Evolutionary conservation across 2,797 vertebrate genomes (phyloP), one percentile per base, ranked within the genome.

Genomic region (Fundulus diaphanus): DNA sequence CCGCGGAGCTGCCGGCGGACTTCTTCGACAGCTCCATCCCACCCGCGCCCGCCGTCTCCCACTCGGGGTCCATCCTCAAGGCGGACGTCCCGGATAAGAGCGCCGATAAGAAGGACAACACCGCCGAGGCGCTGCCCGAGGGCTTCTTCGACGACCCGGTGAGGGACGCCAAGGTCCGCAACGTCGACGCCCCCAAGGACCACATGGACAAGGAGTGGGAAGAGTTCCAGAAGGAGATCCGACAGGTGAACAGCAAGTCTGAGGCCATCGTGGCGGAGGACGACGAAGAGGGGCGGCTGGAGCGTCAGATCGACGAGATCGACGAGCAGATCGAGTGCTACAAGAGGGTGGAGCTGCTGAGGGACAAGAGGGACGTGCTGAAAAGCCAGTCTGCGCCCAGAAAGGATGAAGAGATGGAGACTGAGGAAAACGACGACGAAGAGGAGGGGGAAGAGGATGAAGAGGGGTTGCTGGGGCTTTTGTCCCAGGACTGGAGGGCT

Each of bases 201-300:
- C 97, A 98, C 33, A 96, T 99, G 97, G 97, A 99, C 94, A 98
- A 97, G 86, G 98, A 99, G 88, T 99, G 98, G 97, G 98, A 99
- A 86, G 98, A 99, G 91, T 99, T 99, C 91, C 98, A 99, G 72
- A 99, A 98, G 88, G 98, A 97, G 90, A 98, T 99, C 76, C 94
- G 98, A 72, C 97, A 98, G 91, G 97, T 99, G 77, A 99, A 96
- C 94, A 99, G 93, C 0, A 97, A 98, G 65, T 99, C 98, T 1
- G 98, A 99, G 79, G 98, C 98, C 65, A 99, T 99, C 40, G 97
- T 99, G 48, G 98, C 97, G 0, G 98, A 97, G 92, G 98, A 99
- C 66, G 98, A 99, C 83, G 98, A 99, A 87, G 97, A 99, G 86
- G 97, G 97, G 0, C 96, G 98, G 1, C 76, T 99, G 49, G 98